These are phyloP conservation scores for Malacoraja senta DNA, from an alignment of 2,797 vertebrate genomes.

Conservation along the genomic window DNA sequence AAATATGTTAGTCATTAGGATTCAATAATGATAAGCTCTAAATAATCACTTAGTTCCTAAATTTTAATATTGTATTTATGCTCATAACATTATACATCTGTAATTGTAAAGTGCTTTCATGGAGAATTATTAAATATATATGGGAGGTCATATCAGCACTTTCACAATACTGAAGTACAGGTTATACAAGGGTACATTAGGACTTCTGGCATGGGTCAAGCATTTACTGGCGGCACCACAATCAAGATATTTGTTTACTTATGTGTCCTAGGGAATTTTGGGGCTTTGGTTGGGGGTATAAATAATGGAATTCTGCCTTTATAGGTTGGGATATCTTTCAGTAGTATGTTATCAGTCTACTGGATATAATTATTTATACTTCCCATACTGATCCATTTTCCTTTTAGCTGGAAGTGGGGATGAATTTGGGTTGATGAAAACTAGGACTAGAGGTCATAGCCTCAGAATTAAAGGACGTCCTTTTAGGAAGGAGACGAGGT, in stretches of 20 bases:
- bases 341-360: background rate
- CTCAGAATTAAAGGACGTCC: too few relatives aligned
- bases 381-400: background rate
- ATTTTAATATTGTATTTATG: background rate
- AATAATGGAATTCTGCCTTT: background rate
- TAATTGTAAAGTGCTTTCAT: background rate
- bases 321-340: background rate
- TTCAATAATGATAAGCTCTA: background rate
- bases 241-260: background rate
- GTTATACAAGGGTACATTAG: background rate
- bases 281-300: background rate
- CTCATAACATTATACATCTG: background rate
- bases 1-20: constrained; percentile 18
- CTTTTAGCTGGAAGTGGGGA: background rate
- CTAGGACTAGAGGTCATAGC: too few relatives aligned
- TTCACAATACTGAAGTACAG: background rate
- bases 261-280: background rate
- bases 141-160: background rate
- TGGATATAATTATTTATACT: background rate
- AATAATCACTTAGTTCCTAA: background rate
- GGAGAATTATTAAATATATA: background rate
- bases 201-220: background rate
- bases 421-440: background rate
- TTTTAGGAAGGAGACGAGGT: too few relatives aligned
- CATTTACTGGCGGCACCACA: background rate